phyloP scores from a whole-genome alignment of 2,797 vertebrate species.

The Sebastes aleutianus region DNA sequence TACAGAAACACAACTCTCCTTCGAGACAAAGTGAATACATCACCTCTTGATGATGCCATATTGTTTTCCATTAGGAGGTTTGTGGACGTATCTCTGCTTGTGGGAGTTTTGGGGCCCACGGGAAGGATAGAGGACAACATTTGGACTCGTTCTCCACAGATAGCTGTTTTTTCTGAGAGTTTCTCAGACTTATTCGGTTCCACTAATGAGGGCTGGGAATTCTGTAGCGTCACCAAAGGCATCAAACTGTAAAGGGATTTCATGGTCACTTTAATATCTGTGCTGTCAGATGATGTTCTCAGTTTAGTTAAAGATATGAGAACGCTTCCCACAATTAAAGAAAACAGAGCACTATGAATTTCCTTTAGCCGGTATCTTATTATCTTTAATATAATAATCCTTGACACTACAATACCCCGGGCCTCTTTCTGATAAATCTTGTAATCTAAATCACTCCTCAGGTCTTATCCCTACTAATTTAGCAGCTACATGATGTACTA shows the following conservation, averaged over 20 bases:
- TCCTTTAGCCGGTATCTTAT: not conserved
- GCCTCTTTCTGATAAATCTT: not conserved
- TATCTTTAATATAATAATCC: conserved; percentile 18
- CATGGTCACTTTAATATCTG: conserved; percentile 4
- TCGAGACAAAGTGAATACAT: conserved; percentile 12
- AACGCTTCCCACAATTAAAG: not conserved
- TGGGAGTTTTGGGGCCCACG: not conserved
- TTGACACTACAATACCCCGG: not conserved
- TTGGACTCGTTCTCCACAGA: conserved; percentile 27
- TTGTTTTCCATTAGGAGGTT: conserved; percentile 23
- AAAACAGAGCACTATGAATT: not conserved
- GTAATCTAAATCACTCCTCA: not conserved
- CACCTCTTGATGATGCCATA: conserved; percentile 1
- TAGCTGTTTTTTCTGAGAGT: conserved; percentile 7
- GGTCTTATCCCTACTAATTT: not conserved
- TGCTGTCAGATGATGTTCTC: conserved; percentile 1
- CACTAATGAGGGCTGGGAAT: conserved; percentile 54
- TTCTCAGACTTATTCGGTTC: conserved; percentile 12
- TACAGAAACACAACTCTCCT: not conserved
- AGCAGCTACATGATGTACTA: not conserved
- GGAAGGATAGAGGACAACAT: conserved; percentile 22
- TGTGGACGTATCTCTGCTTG: conserved; percentile 13
- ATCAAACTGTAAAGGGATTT: conserved; percentile 6
- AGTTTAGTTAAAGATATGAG: not conserved
- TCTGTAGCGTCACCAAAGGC: conserved; percentile 13